These are phyloP conservation scores for Julus scandinavius DNA, from an alignment of 2,888 invertebrate genomes.

Conservation along the genomic window DNA sequence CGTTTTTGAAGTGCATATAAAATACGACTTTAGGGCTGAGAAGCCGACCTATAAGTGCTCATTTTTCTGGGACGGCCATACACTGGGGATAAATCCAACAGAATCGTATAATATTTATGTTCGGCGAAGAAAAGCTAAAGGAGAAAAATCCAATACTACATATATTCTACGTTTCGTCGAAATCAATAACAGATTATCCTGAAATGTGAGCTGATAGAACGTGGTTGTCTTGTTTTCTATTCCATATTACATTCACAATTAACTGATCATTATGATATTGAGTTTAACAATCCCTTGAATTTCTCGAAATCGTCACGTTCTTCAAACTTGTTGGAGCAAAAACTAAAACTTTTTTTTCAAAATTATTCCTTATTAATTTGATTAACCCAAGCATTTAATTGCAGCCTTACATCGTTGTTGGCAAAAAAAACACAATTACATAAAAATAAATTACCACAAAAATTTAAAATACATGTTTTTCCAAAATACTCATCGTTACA, in stretches of 20 bases:
- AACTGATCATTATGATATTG: background rate
- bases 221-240: background rate
- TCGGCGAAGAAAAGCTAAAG: conserved; percentile 40
- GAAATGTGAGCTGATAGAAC: background rate
- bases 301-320: no score
- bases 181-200: conserved; percentile 43
- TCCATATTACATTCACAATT: background rate
- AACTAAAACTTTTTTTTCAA: no score
- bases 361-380: no score
- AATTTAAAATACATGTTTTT: no score
- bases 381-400: no score
- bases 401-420: no score
- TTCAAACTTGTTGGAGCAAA: no score
- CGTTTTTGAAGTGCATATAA: conserved; percentile 51
- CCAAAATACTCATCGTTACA: no score
- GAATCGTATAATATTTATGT: conserved; percentile 51
- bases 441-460: no score
- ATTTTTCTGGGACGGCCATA: conserved; percentile 46
- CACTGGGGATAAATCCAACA: conserved; percentile 49
- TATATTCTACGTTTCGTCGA: background rate
- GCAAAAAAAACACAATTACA: no score
- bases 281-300: no score
- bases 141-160: conserved; percentile 41
- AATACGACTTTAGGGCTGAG: conserved; percentile 30
- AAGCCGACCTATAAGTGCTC: conserved; percentile 34